Evolutionary conservation across 2,797 vertebrate genomes (phyloP).

Genomic region (Phoxinus dragarum): DNA sequence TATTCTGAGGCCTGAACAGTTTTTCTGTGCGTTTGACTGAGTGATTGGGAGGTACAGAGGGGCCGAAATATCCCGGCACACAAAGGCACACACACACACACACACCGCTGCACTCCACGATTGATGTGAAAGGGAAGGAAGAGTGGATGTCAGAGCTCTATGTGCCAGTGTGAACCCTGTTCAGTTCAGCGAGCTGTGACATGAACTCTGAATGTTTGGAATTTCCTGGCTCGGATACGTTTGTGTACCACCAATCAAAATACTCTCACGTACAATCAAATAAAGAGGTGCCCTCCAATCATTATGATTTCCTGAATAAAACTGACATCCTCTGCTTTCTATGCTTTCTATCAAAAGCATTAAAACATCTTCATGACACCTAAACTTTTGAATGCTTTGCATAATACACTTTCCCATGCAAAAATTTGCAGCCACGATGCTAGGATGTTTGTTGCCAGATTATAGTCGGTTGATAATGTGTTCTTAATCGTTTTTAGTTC

Average conservation of each 20-base stretch:
- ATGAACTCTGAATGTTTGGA: conserved; percentile 88
- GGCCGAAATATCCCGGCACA: conserved; percentile 10
- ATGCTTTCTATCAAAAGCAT: not conserved
- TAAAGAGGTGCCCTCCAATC: conserved; percentile 57
- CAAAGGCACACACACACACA: not conserved
- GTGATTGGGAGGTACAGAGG: conserved; percentile 21
- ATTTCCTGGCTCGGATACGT: conserved; percentile 83
- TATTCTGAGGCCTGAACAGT: conserved; percentile 9
- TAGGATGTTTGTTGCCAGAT: not conserved
- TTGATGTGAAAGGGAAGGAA: conserved; percentile 6
- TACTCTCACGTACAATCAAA: conserved; percentile 64
- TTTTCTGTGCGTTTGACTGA: not conserved
- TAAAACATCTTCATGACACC: not conserved
- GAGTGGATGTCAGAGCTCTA: conserved; percentile 9
- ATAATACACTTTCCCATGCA: not conserved
- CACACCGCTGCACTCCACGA: not conserved
- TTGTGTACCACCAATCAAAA: conserved; percentile 74
- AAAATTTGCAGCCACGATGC: not conserved
- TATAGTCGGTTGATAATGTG: not conserved
- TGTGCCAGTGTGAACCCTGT: conserved; percentile 74
- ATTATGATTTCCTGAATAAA: conserved; percentile 6
- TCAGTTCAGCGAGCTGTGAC: conserved; percentile 80
- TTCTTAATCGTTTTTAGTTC: not conserved
- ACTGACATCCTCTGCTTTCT: not conserved
- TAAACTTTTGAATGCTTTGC: not conserved